Percentiles rank a stretch among this genome's conserved stretches.
phyloP scores from a whole-genome alignment of 2,888 invertebrate species.

The Caenorhabditis angaria region DNA sequence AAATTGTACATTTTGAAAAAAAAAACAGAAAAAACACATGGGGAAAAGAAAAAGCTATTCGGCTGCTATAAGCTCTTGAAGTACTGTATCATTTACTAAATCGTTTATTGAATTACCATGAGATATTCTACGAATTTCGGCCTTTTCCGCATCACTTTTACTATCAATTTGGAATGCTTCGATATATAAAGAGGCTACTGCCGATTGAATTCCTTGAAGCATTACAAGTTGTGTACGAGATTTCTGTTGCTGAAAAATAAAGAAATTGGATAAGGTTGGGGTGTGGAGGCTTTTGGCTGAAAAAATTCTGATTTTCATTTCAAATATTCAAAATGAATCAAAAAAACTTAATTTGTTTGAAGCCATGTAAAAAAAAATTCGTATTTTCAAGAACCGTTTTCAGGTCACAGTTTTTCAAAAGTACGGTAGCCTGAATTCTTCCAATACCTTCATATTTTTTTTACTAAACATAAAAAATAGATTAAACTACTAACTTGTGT shows the following conservation, averaged over 20 bases:
- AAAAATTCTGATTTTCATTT: too few species aligned
- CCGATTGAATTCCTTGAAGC: slow-evolving; percentile 43
- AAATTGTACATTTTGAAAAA: neutral
- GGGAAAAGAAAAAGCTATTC: slow-evolving; percentile 21
- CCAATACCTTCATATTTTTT: slow-evolving; percentile 5
- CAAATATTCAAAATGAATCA: neutral
- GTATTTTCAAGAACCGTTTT: neutral
- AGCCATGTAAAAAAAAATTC: neutral
- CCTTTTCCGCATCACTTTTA: slow-evolving; percentile 31
- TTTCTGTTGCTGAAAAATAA: slow-evolving; percentile 33
- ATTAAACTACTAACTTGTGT: slow-evolving; percentile 43
- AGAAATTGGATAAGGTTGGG: neutral
- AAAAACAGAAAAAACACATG: slow-evolving; percentile 4
- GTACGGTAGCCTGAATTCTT: slow-evolving; percentile 6
- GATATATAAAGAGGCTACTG: slow-evolving; percentile 38
- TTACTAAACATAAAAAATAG: neutral
- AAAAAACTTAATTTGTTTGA: neutral
- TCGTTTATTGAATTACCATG: slow-evolving; percentile 30
- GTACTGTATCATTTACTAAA: slow-evolving; percentile 33
- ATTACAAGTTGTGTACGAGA: slow-evolving; percentile 37
- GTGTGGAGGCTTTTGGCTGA: too few species aligned
- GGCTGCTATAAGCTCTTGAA: slow-evolving; percentile 36
- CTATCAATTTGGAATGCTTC: slow-evolving; percentile 31
- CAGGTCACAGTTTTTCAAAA: neutral
- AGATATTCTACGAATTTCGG: slow-evolving; percentile 14